Conservation (phyloP, 2,888 invertebrate genomes). For the Volucella inflata region DNA sequence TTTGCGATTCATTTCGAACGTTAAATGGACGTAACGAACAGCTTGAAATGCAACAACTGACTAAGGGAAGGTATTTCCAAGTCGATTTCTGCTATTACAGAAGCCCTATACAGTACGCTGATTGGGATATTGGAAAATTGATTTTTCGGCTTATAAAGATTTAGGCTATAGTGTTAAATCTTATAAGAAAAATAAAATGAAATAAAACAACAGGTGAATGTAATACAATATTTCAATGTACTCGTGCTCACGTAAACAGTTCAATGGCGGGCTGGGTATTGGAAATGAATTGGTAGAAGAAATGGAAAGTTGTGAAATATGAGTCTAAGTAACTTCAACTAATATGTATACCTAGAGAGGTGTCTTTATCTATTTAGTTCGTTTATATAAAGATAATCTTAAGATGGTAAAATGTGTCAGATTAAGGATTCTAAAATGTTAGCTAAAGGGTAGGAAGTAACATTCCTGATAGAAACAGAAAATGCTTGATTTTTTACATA, state of each 20-base stretch:
- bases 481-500: too few species aligned
- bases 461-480: too few species aligned
- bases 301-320: conserved; percentile 4
- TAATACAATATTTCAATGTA: conserved; percentile 3
- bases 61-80: conserved; percentile 20
- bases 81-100: conserved; percentile 28
- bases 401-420: too few species aligned
- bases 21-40: conserved; percentile 17
- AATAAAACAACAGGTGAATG: conserved; percentile 5
- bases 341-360: too few species aligned
- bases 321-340: too few species aligned
- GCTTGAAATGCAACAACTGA: conserved; percentile 33
- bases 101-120: conserved; percentile 55
- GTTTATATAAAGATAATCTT: too few species aligned
- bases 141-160: conserved; percentile 47
- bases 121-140: conserved; percentile 64
- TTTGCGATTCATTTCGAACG: conserved; percentile 49
- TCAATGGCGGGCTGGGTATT: conserved; percentile 7
- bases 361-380: too few species aligned
- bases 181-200: not conserved
- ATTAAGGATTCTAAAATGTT: too few species aligned
- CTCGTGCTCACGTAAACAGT: not conserved
- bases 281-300: not conserved
- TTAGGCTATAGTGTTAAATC: conserved; percentile 6
- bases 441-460: too few species aligned